Conservation (phyloP, 2,888 invertebrate species). For the Scaptomyza tumidula region DNA sequence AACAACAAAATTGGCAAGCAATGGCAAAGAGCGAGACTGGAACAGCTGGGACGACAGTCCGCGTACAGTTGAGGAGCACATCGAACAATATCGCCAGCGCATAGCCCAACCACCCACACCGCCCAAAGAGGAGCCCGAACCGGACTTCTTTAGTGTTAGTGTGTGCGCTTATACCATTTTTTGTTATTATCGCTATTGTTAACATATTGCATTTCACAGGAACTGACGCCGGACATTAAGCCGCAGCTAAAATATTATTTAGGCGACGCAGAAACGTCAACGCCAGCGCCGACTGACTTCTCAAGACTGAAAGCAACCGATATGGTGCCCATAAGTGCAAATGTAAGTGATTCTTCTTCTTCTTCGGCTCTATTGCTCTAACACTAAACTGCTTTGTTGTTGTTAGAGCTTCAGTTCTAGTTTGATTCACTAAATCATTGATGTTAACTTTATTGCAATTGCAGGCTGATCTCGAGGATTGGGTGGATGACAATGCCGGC, state of each 20-base stretch:
- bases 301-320: conserved; percentile 85
- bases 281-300: conserved; percentile 74
- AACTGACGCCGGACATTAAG: conserved; percentile 87
- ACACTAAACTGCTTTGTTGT: too few relatives aligned
- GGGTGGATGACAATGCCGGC: conserved; percentile 85
- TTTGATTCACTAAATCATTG: too few relatives aligned
- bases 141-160: conserved; percentile 86
- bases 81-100: conserved; percentile 87
- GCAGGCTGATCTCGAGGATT: conserved; percentile 86
- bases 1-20: background rate
- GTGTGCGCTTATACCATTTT: background rate
- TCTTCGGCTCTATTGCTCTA: too few relatives aligned
- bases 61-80: conserved; percentile 87
- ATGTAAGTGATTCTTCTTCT: conserved; percentile 62
- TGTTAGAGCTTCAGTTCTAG: too few relatives aligned
- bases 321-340: conserved; percentile 85
- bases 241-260: conserved; percentile 87
- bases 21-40: conserved; percentile 85
- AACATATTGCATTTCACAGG: conserved; percentile 78
- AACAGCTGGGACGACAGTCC: conserved; percentile 87
- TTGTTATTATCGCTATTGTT: background rate
- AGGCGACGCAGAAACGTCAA: conserved; percentile 69
- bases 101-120: conserved; percentile 84
- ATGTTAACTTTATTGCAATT: too few relatives aligned
- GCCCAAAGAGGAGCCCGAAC: conserved; percentile 84